phyloP scores from a whole-genome alignment of 2,888 invertebrate genomes.

The Pheosia tremula region DNA sequence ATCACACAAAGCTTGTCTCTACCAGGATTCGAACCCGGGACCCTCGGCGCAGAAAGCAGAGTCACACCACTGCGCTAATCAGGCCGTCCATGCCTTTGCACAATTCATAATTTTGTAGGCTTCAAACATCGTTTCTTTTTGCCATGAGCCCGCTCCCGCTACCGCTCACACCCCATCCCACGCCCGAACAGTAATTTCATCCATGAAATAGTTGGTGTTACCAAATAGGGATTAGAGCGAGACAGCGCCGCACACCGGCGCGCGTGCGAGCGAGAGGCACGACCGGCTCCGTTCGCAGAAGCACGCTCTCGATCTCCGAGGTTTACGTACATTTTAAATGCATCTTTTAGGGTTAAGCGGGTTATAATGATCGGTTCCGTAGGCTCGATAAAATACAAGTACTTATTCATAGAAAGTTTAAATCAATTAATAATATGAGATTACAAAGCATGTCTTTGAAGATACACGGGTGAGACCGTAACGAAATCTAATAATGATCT shows the following conservation, averaged over 20 bases:
- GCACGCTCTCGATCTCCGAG: constrained; percentile 68
- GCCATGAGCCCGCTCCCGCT: constrained; percentile 37
- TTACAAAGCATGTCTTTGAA: too few species aligned
- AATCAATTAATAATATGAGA: too few species aligned
- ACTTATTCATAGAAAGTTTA: too few species aligned
- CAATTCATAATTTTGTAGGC: too few species aligned
- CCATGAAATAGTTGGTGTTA: constrained; percentile 84
- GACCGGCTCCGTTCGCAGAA: constrained; percentile 38
- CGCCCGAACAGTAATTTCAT: constrained; percentile 75
- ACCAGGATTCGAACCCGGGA: too few species aligned
- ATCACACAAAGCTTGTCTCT: too few species aligned
- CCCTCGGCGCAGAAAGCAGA: too few species aligned
- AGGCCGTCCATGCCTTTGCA: too few species aligned
- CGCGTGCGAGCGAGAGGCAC: constrained; percentile 52
- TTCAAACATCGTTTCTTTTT: too few species aligned
- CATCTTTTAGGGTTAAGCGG: constrained; percentile 45
- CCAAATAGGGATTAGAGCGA: constrained; percentile 82
- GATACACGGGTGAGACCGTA: too few species aligned
- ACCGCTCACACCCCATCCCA: constrained; percentile 38
- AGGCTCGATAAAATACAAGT: neutral
- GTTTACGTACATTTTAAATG: constrained; percentile 56
- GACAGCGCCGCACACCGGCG: constrained; percentile 43
- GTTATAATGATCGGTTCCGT: constrained; percentile 23
- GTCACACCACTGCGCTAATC: too few species aligned
- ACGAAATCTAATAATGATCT: too few species aligned